Base-by-base conservation (phyloP, 2,113 vertebrate species). In the Odocoileus hemionus region DNA sequence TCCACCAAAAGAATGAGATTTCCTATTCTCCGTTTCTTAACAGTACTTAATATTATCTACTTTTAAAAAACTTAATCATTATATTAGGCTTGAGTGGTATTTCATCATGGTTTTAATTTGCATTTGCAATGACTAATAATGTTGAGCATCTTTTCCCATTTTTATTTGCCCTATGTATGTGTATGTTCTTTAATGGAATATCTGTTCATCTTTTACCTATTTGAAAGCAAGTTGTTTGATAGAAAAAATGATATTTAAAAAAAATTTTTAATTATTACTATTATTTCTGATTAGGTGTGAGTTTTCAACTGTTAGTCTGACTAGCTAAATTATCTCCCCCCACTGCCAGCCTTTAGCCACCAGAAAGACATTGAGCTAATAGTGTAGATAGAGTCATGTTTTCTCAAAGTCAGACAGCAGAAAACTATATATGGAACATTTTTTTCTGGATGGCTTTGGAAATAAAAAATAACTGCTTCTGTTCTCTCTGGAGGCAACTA, bases 401-500 rank as follows among this genome's bases (percentile, higher is more conserved):
- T 97, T 98, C 86, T 96, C 14, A n/a, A 97, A 94, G 7, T 70
- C 15, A 91, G 9, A 21, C 6, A 33, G 43, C 16, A 95, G 21
- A 52, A 97, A 30, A 36, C 96, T 86, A 57, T 95, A 86, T 76
- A 36, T 55, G 5, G 28, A 96, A 39, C 52, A 12, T 70, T 83
- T 95, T 80, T 91, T 45, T 55, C 67, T 19, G 4, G n/a, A 61
- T 76, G 55, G 1, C 83, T 98, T 97, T 88, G 76, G 58, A 97
- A 97, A 95, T 84, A 94, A 97, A 97, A 91, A 91, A 95, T 11
- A 94, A 94, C 86, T 78, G 13, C 0, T 96, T 97, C 55, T 43
- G 89, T 67, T 96, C 21, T 39, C 19, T 61, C 19, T 92, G 33
- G 25, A 94, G 2, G 2, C 97, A 45, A 12, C 1, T 39, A 43